Percentiles rank a stretch among this genome's conserved stretches.
Evolutionary conservation across 1,140 invertebrate genomes (phyloP).

Genomic region (Steinernema khuongi): DNA sequence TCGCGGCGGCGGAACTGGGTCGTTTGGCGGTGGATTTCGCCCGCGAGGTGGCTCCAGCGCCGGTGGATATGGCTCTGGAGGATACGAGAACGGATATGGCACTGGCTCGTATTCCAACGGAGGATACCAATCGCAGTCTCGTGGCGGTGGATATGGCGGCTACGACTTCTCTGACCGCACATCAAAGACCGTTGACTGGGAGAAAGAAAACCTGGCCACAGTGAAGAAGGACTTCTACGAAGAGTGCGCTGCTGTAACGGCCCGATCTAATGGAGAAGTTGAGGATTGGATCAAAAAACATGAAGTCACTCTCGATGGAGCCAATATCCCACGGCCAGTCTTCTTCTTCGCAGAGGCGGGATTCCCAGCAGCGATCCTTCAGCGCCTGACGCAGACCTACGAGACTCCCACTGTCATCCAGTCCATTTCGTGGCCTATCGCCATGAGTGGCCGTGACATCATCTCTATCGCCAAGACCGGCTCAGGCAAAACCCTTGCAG

Average conservation of each 20-base stretch:
- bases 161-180: not conserved
- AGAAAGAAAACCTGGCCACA: not conserved
- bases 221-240: not conserved
- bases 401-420: not conserved
- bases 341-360: slow-evolving; percentile 3
- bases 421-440: slow-evolving; percentile 63
- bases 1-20: too few species aligned
- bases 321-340: not conserved
- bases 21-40: too few species aligned
- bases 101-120: too few species aligned
- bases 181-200: not conserved
- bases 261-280: not conserved
- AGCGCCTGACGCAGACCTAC: not conserved
- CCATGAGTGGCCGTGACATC: slow-evolving; percentile 79
- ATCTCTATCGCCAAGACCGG: slow-evolving; percentile 86
- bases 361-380: slow-evolving; percentile 62
- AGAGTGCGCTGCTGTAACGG: not conserved
- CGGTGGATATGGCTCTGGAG: too few species aligned
- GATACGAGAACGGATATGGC: too few species aligned
- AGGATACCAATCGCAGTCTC: too few species aligned
- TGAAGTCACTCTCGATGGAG: slow-evolving; percentile 3
- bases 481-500: slow-evolving; percentile 75
- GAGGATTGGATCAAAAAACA: slow-evolving; percentile 7
- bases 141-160: not conserved
- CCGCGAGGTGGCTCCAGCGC: too few species aligned